Base-by-base conservation (phyloP, 2,797 vertebrate genomes). In the Denticeps clupeoides region DNA sequence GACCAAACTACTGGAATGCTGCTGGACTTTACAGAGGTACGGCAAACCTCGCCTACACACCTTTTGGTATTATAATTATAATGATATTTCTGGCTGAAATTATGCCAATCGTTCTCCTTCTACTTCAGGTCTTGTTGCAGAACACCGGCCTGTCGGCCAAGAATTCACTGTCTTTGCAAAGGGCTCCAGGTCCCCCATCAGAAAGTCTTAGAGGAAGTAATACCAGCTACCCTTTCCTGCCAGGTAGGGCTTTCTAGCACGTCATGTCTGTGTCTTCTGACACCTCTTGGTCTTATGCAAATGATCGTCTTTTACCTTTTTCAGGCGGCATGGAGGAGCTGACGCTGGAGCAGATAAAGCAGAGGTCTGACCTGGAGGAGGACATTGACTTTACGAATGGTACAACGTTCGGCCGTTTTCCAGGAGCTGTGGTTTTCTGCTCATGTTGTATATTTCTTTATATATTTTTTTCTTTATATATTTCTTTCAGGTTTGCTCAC, bases 181-280 rank as follows among this genome's bases (percentile, higher is more conserved):
- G 90, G 3, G 87, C 87, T 2, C 90, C 90, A 0, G 89, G 86
- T 2, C 87, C 87, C 10, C 78, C 70, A 1, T 77, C 86, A 28
- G 87, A 93, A 64, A 87, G 88, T 37, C 75, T 93, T 2, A 67
- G 86, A 65, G 91, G 91, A 54, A 91, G 88, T 59, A 89, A 85
- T 60, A 93, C 89, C 16, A 93, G 90, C 66, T 94, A 87, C 52
- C 91, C 91, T 2, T 93, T 93, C 62, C 82, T 84, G 62, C 91
- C 91, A 12, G 91, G 90, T 91, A 58, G 49, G 62, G 47, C 21
- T 4, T 1, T 45, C 22, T 24, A 21, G 46, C 27, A 9, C 44
- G 29, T 45, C 22, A 8, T 11, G 16, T 7, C 9, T 50, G 4
- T 42, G n/a, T 25, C 32, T 16, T 16, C 15, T 9, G 7, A 4